These are phyloP conservation scores for Clanis bilineata DNA, from an alignment of 2,888 invertebrate genomes.

Conservation along the genomic window DNA sequence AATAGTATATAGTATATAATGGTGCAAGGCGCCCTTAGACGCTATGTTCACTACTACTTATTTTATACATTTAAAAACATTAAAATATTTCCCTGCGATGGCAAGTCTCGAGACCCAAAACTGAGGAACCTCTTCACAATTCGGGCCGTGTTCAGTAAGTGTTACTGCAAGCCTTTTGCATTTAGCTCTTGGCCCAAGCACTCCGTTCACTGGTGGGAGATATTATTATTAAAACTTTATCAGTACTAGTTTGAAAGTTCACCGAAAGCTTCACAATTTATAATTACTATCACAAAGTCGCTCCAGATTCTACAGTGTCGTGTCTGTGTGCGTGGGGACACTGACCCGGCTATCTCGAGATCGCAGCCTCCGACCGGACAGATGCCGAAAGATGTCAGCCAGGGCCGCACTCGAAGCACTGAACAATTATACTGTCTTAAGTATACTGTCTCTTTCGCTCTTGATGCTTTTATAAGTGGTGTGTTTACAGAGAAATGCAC, in stretches of 20 bases:
- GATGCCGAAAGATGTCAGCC: conserved; percentile 78
- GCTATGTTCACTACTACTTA: too few relatives aligned
- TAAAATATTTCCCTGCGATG: too few relatives aligned
- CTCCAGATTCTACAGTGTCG: conserved; percentile 49
- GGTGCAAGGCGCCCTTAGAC: too few relatives aligned
- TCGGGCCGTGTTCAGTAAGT: too few relatives aligned
- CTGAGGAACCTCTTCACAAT: too few relatives aligned
- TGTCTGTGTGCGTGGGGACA: conserved; percentile 63
- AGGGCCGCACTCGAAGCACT: conserved; percentile 50
- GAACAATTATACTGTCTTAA: background rate
- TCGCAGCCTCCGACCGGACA: conserved; percentile 81
- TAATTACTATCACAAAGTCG: conserved; percentile 31
- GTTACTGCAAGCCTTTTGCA: too few relatives aligned
- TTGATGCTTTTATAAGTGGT: background rate
- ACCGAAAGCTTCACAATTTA: background rate
- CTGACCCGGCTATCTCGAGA: conserved; percentile 76
- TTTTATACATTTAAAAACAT: too few relatives aligned
- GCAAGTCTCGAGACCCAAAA: too few relatives aligned
- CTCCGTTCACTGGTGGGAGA: too few relatives aligned
- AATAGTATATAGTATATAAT: too few relatives aligned
- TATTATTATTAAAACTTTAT: background rate
- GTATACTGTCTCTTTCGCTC: background rate
- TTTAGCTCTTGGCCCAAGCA: too few relatives aligned
- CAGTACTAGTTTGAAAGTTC: background rate
- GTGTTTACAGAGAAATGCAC: background rate